These are phyloP conservation scores for Sinodicranocentrus sp. DNA, from an alignment of 2,888 invertebrate species.

Conservation along the genomic window DNA sequence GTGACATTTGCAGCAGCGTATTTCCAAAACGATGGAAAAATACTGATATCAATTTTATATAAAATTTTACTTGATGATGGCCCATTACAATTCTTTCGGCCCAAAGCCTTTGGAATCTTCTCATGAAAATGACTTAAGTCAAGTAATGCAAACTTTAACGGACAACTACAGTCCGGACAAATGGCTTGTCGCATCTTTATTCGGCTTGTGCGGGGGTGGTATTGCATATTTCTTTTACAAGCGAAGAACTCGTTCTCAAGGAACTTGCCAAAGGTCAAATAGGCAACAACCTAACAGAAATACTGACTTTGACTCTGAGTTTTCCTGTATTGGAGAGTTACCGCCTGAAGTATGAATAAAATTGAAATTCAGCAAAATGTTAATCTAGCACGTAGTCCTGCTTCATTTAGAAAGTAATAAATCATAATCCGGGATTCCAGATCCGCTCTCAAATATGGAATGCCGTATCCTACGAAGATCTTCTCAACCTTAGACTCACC, in stretches of 20 bases:
- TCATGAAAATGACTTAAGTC: too few relatives aligned
- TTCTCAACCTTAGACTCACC: conserved; percentile 52
- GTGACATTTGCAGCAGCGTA: too few relatives aligned
- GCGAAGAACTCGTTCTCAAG: neutral
- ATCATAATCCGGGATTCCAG: too few relatives aligned
- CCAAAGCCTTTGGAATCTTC: too few relatives aligned
- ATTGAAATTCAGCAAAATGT: neutral
- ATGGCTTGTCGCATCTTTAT: conserved; percentile 23
- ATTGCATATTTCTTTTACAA: conserved; percentile 40
- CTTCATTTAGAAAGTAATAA: too few relatives aligned
- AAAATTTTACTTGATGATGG: too few relatives aligned
- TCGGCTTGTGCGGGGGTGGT: conserved; percentile 41
- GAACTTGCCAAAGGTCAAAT: neutral
- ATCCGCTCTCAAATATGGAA: conserved; percentile 55
- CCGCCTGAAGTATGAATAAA: conserved; percentile 42
- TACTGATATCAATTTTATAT: too few relatives aligned
- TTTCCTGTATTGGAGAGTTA: conserved; percentile 43
- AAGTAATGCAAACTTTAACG: too few relatives aligned
- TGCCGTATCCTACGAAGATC: conserved; percentile 37
- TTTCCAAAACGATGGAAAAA: too few relatives aligned
- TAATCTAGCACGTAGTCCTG: too few relatives aligned
- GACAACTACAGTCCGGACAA: conserved; percentile 28
- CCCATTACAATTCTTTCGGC: too few relatives aligned
- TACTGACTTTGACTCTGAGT: conserved; percentile 15
- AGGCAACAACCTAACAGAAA: neutral